Conservation (phyloP, 2,888 invertebrate species). For the Ecliptopera silaceata region DNA sequence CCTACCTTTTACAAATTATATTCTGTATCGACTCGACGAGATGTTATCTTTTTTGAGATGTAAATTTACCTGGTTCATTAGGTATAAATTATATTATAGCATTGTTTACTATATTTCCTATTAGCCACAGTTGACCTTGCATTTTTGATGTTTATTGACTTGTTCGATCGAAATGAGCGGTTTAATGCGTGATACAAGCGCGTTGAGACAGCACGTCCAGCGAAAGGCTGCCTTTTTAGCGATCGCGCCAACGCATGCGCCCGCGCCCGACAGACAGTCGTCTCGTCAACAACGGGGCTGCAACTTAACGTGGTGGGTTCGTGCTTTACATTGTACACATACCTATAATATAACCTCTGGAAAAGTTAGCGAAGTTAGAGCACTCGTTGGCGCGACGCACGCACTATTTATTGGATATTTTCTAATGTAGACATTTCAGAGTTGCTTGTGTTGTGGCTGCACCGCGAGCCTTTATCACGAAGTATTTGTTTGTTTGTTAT, state of each 20-base stretch:
- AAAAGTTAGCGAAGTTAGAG: background rate
- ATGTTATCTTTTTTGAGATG: slow-evolving; percentile 79
- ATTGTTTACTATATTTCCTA: slow-evolving; percentile 71
- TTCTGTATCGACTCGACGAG: slow-evolving; percentile 68
- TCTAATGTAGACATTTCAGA: slow-evolving; percentile 20
- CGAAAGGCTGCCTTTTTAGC: slow-evolving; percentile 23
- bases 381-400: background rate
- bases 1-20: slow-evolving; percentile 67
- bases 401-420: slow-evolving; percentile 18
- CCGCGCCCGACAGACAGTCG: background rate
- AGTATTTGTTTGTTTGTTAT: slow-evolving; percentile 23
- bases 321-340: background rate
- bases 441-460: slow-evolving; percentile 35
- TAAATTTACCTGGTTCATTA: slow-evolving; percentile 76
- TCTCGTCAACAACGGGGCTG: background rate
- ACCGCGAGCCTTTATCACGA: slow-evolving; percentile 28
- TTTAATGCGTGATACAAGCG: slow-evolving; percentile 36
- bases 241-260: slow-evolving; percentile 12
- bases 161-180: slow-evolving; percentile 55
- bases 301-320: background rate
- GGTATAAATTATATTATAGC: slow-evolving; percentile 66
- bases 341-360: no score
- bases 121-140: slow-evolving; percentile 72
- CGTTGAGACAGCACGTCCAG: slow-evolving; percentile 20
- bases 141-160: slow-evolving; percentile 76